Evolutionary conservation across 2,888 invertebrate species (phyloP).

Genomic region (Sarcophaga variegata): DNA sequence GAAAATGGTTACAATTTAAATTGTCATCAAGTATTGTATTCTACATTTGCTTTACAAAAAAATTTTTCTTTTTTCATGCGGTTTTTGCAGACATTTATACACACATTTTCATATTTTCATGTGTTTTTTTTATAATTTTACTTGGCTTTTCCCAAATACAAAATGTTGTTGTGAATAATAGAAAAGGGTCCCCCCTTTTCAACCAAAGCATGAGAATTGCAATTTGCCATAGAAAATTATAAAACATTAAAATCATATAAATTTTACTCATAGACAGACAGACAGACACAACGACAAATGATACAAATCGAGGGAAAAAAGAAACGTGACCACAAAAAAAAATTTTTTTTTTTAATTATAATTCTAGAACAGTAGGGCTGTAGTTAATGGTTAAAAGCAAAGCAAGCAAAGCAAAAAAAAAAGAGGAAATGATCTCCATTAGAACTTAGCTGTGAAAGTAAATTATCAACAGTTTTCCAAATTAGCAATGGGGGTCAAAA

Average conservation of each 20-base stretch:
- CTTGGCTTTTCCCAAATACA: background rate
- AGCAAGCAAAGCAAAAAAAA: too few relatives aligned
- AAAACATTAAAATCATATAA: constrained; percentile 59
- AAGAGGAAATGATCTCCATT: too few relatives aligned
- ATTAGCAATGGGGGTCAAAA: too few relatives aligned
- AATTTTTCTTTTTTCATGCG: constrained; percentile 31
- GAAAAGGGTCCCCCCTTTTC: too few relatives aligned
- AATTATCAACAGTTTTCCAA: too few relatives aligned
- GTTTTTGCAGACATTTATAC: constrained; percentile 40
- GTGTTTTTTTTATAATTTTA: too few relatives aligned
- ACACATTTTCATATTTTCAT: constrained; percentile 6
- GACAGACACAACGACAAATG: background rate
- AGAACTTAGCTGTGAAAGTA: too few relatives aligned
- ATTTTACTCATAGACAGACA: background rate
- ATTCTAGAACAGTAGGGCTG: too few relatives aligned
- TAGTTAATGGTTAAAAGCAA: too few relatives aligned
- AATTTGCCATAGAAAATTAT: constrained; percentile 68
- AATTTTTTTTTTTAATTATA: too few relatives aligned
- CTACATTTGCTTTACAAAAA: background rate
- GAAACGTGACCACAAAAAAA: constrained; percentile 44
- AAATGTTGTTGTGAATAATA: too few relatives aligned
- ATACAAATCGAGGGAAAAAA: background rate
- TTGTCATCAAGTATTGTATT: constrained; percentile 50
- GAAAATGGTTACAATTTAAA: constrained; percentile 45
- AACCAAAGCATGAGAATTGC: constrained; percentile 33